These are phyloP conservation scores for Terebella lapidaria DNA, from an alignment of 2,888 invertebrate species.

Conservation along the genomic window DNA sequence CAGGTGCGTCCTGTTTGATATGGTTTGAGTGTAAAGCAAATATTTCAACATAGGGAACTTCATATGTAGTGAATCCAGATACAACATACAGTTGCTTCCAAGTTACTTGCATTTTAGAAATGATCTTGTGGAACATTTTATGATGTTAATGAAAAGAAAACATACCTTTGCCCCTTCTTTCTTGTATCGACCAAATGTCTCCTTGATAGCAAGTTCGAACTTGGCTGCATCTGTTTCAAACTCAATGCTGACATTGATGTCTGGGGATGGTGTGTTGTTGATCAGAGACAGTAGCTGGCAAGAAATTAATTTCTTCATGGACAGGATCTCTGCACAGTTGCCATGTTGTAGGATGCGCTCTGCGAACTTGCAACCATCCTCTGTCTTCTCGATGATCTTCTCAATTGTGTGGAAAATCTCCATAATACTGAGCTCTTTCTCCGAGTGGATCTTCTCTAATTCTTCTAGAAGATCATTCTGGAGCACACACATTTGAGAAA, in stretches of 20 bases:
- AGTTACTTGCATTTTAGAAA: too few relatives aligned
- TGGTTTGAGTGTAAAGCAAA: too few relatives aligned
- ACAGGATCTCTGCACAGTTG: conserved; percentile 72
- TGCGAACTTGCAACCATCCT: conserved; percentile 81
- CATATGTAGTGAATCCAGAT: too few relatives aligned
- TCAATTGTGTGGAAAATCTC: conserved; percentile 75
- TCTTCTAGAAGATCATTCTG: conserved; percentile 64
- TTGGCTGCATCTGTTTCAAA: conserved; percentile 75
- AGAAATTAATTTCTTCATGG: conserved; percentile 73
- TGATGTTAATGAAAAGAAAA: neutral
- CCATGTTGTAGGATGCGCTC: conserved; percentile 76
- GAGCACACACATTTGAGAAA: conserved; percentile 8
- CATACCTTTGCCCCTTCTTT: conserved; percentile 7
- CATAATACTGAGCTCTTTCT: conserved; percentile 84
- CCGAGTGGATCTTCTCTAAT: conserved; percentile 62
- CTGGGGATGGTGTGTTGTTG: conserved; percentile 75
- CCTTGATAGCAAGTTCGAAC: conserved; percentile 67
- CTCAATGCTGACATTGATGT: conserved; percentile 66
- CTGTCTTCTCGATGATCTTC: conserved; percentile 76
- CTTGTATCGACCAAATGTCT: conserved; percentile 43
- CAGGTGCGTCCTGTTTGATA: neutral
- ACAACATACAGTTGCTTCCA: too few relatives aligned
- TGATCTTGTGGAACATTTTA: too few relatives aligned
- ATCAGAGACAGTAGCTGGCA: conserved; percentile 74
- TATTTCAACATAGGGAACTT: too few relatives aligned